Evolutionary conservation across 2,888 invertebrate species (phyloP).

Genomic region (Coronaproctus castanopsis): DNA sequence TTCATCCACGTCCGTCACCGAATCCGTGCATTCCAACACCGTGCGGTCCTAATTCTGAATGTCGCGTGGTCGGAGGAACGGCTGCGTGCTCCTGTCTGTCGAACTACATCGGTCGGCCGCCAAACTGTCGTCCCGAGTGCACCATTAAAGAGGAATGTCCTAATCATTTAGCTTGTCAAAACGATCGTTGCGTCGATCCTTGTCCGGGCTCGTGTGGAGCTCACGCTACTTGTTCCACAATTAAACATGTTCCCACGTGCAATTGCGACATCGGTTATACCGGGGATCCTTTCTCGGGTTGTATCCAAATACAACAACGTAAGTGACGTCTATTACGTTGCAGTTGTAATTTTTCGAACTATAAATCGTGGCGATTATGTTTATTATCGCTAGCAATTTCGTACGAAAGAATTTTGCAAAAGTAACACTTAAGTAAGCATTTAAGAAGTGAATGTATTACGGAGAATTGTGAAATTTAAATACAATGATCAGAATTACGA

Average conservation of each 20-base stretch:
- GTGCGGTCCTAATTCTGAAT: constrained; percentile 37
- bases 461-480: no score
- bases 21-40: constrained; percentile 60
- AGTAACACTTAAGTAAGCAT: no score
- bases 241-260: constrained; percentile 33
- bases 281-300: constrained; percentile 42
- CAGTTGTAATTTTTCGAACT: no score
- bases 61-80: constrained; percentile 30
- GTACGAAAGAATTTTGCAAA: no score
- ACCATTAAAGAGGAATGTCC: constrained; percentile 34
- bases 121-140: constrained; percentile 45
- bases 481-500: no score
- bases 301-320: constrained; percentile 35
- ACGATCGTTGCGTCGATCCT: constrained; percentile 36
- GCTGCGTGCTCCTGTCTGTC: constrained; percentile 35
- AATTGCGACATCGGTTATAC: constrained; percentile 33
- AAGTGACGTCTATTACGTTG: no score
- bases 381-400: no score
- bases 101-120: constrained; percentile 38
- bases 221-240: constrained; percentile 40
- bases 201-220: constrained; percentile 47
- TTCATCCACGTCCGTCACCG: neutral
- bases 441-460: no score
- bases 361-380: no score
- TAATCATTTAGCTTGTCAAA: constrained; percentile 32